Evolutionary conservation across 2,797 vertebrate species (phyloP).

Genomic region (Malurus splendens): DNA sequence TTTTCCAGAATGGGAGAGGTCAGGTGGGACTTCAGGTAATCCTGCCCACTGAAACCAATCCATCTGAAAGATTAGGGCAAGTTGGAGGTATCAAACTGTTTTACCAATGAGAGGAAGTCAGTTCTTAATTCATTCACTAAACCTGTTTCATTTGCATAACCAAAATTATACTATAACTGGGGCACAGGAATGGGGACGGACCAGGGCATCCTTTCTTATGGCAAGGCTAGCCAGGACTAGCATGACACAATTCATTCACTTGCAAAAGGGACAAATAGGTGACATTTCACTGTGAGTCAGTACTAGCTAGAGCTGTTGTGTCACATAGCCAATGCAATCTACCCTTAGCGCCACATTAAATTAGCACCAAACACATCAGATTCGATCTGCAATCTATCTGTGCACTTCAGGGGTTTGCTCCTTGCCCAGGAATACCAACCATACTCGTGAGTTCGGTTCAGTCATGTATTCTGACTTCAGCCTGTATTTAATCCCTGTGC

Average conservation of each 20-base stretch:
- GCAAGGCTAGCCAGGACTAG: slow-evolving; percentile 1
- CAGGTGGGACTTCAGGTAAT: background rate
- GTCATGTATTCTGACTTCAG: background rate
- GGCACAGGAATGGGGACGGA: background rate
- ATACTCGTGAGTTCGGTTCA: background rate
- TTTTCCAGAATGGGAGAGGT: background rate
- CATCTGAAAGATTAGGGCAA: background rate
- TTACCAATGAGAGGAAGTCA: background rate
- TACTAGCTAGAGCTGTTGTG: background rate
- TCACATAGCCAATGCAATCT: background rate
- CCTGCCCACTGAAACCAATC: background rate
- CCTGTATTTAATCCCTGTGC: background rate
- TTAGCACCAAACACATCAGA: background rate
- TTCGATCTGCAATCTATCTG: background rate
- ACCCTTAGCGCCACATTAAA: background rate
- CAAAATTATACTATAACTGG: background rate
- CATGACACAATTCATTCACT: background rate
- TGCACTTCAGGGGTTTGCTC: background rate
- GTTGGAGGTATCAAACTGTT: background rate
- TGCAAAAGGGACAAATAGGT: background rate
- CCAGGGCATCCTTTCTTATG: background rate
- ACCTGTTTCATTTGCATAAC: slow-evolving; percentile 7
- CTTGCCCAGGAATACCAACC: background rate
- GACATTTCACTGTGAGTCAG: slow-evolving; percentile 2
- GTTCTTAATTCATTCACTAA: slow-evolving; percentile 8